These are phyloP conservation scores for Hydropotes inermis DNA, from an alignment of 2,113 vertebrate species.

Conservation along the genomic window DNA sequence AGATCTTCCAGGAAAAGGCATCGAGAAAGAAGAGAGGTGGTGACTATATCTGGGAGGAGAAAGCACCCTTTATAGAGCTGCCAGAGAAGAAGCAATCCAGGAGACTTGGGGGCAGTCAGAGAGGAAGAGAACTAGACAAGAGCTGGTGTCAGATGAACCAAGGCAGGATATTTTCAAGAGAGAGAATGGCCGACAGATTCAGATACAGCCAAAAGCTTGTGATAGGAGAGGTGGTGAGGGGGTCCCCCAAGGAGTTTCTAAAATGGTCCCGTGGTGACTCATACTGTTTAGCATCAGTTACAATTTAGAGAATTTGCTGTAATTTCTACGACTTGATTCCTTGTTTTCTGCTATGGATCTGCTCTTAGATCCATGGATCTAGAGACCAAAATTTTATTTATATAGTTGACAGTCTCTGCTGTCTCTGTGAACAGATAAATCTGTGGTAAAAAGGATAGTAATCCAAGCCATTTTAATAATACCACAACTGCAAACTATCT, in stretches of 20 bases:
- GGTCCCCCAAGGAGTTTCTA: neutral
- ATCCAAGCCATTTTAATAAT: conserved; percentile 1
- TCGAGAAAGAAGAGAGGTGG: neutral
- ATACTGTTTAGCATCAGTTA: neutral
- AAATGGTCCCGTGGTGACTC: neutral
- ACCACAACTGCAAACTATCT: neutral
- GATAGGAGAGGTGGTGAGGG: neutral
- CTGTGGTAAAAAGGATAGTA: neutral
- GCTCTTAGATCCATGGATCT: neutral
- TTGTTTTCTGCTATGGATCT: neutral
- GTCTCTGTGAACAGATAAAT: neutral
- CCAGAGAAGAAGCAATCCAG: neutral
- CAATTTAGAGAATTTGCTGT: neutral
- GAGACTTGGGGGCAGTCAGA: neutral
- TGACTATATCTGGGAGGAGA: neutral
- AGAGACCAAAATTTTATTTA: neutral
- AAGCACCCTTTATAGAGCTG: neutral
- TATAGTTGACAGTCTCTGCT: neutral
- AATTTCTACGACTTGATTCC: neutral
- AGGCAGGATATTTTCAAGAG: neutral
- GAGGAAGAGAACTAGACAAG: neutral
- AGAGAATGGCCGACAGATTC: neutral
- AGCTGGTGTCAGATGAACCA: neutral
- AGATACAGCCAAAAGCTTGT: neutral
- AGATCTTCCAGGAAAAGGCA: neutral